Evolutionary conservation across 2,113 vertebrate genomes (phyloP), one percentile per base, ranked within the genome.

Genomic region (Ginglymostoma cirratum): DNA sequence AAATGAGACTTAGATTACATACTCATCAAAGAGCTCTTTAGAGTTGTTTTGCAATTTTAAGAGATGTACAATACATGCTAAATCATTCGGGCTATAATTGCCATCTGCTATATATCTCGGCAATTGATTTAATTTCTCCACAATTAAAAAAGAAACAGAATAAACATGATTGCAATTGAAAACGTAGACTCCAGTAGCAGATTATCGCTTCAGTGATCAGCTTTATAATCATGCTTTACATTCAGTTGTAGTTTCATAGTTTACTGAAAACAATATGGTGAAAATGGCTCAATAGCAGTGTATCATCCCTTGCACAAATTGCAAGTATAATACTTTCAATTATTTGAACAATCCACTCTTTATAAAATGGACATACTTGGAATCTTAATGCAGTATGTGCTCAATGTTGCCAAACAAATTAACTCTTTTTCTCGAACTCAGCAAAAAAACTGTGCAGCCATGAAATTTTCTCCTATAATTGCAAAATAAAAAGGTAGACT

Each of bases 381-480:
- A 95, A 72, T 95, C 45, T 48, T 76, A 95, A 95, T 72, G 67
- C 23, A 19, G 94, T 52, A 34, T 48, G 23, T 72, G 67, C 38
- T 70, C 67, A 95, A 72, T 95, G 67, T 72, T 72, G 42, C 67
- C 69, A 76, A 95, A 95, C 94, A 95, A 95, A 95, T 95, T 72
- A 76, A 95, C 27, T 72, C 27, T 24, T 66, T 92, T 95, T 14
- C 45, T 42, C 67, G 76, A 76, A 72, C 23, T 95, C 94, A 95
- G 94, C 94, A 95, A 72, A 95, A 61, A 72, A 72, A 52, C 38
- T 72, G 27, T 52, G 93, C 24, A 19, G 94, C 23, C 94, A 76
- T 95, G 94, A 95, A 95, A 52, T 95, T 5, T 95, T 48, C 69
- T 72, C 72, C 38, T 95, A 72, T 95, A 95, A 95, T 95, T 95